Base-by-base conservation (phyloP, 1,140 invertebrate genomes). In the Zaprionus tsacasi region DNA sequence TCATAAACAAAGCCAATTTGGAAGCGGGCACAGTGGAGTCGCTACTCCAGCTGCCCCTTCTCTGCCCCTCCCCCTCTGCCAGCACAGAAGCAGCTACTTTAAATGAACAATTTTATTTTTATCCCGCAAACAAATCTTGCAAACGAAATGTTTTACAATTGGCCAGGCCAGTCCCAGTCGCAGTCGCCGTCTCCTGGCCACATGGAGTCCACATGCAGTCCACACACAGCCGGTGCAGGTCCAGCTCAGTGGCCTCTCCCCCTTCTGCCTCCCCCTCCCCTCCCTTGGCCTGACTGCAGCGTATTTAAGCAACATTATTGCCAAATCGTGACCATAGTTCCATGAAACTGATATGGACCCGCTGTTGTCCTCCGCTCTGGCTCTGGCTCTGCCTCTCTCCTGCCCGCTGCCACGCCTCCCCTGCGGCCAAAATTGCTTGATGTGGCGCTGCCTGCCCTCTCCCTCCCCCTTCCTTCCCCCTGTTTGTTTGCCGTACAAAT, bases 231-330 rank as follows among this genome's bases (percentile, higher is more conserved):
- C 61, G 59, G 17, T 69, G 48, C 67, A 69, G 57, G 61, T 72
- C 63, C 70, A 65, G 45, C 15, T 13, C 58, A 35, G 25, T 8
- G 6, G 12, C 13, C 33, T 3, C 15, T 21, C 6, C 63, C 57
- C 54, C 40, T 15, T 21, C 6, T 57, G 52, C 54, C 40, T 15
- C 66, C 55, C 43, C 55, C 48, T 38, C 55, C 38, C 21, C 59
- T 25, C 48, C 25, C 36, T n/a, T 3, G 1, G 33, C 33, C 33
- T 45, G 40, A 6, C 40, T 45, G 30, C 30, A 70, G 76, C 85
- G 85, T 91, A 91, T 91, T 91, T 91, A 91, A 91, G 90, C 83
- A 91, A 91, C 91, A 86, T 92, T 92, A 92, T 92, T 92, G 85
- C 91, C 78, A 86, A 92, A 92, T 92, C 91, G 91, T 92, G 91